These are phyloP conservation scores for Cydia strobilella DNA, from an alignment of 1,140 invertebrate species.

Conservation along the genomic window DNA sequence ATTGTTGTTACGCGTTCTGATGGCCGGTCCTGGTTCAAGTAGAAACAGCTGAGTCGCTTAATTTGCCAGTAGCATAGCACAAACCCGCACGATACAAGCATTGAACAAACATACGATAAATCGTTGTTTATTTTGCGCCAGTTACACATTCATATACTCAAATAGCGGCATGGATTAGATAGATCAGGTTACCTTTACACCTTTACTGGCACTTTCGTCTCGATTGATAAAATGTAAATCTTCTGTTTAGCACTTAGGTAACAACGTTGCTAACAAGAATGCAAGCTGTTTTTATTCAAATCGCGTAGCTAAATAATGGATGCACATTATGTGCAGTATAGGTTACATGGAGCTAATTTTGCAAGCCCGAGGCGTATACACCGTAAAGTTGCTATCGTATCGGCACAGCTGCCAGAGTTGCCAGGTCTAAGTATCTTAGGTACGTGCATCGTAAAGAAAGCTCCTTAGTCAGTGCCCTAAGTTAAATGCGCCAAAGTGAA, in stretches of 20 bases:
- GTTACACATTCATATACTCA: too few relatives aligned
- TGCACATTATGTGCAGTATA: neutral
- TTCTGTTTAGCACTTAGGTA: neutral
- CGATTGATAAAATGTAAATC: neutral
- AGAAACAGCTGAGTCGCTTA: too few relatives aligned
- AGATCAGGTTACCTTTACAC: too few relatives aligned
- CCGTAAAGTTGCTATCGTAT: constrained; percentile 11
- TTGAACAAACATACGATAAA: too few relatives aligned
- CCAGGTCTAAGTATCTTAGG: neutral
- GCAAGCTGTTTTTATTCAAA: constrained; percentile 8
- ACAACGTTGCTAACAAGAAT: neutral
- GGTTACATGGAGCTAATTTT: neutral
- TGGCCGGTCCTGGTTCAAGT: too few relatives aligned
- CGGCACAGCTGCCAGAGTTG: neutral
- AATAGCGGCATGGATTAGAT: too few relatives aligned
- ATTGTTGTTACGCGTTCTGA: too few relatives aligned
- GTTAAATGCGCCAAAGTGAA: neutral
- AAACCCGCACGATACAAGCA: too few relatives aligned
- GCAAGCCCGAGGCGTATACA: neutral
- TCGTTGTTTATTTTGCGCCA: too few relatives aligned
- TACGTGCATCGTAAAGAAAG: neutral
- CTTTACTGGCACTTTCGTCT: neutral
- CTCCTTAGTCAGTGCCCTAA: neutral
- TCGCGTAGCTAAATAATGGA: neutral
- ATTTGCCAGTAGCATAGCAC: too few relatives aligned